Evolutionary conservation across 2,797 vertebrate species (phyloP).

Genomic region (Loriculus beryllinus): DNA sequence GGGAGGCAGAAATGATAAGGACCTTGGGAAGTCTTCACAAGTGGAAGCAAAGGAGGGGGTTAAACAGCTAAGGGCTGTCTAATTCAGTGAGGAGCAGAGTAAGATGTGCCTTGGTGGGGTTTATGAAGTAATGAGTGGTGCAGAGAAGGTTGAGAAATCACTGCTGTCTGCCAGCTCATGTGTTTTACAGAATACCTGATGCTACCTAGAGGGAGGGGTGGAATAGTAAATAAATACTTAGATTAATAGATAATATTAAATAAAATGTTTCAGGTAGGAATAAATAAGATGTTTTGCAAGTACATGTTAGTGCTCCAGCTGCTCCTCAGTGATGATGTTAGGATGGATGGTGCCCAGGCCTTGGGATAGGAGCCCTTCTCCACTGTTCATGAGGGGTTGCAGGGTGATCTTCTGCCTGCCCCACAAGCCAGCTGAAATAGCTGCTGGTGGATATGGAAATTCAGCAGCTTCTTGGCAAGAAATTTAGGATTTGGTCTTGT

Average conservation of each 20-base stretch:
- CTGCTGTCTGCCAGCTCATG: rapidly evolving
- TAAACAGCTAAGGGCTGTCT: neutral
- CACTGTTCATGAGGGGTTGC: rapidly evolving
- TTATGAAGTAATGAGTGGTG: neutral
- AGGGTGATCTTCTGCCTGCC: neutral
- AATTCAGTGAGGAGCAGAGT: neutral
- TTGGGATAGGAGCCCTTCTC: neutral
- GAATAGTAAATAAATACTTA: neutral
- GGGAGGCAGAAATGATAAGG: neutral
- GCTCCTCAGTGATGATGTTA: neutral
- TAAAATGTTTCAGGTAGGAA: neutral
- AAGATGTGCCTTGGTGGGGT: neutral
- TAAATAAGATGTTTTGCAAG: neutral
- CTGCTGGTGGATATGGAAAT: neutral
- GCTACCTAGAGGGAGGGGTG: neutral
- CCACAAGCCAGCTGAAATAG: neutral
- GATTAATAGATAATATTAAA: neutral
- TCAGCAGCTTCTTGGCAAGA: neutral
- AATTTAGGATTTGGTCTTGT: neutral
- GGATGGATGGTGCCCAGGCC: neutral
- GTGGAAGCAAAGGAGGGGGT: neutral
- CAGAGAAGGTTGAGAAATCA: neutral
- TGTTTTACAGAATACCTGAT: neutral
- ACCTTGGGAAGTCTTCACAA: neutral
- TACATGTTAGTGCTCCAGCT: neutral